Conservation (phyloP, 2,113 vertebrate genomes). For the Halcyon malimbica region DNA sequence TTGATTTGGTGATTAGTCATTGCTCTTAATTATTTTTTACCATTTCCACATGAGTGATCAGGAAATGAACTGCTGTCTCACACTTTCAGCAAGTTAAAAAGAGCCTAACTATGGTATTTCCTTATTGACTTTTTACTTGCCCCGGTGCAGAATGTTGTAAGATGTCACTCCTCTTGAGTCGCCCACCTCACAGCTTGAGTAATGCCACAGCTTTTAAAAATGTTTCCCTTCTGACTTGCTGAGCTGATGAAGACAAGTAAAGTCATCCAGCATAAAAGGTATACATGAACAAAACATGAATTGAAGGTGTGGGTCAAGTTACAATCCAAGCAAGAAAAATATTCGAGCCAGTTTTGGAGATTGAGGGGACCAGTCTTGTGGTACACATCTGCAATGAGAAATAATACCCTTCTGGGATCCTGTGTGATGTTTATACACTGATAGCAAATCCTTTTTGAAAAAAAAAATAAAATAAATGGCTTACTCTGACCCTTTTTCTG, state of each 20-base stretch:
- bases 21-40: constrained; percentile 79
- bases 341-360: constrained; percentile 46
- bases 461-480: neutral
- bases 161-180: constrained; percentile 54
- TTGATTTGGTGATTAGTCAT: constrained; percentile 71
- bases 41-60: constrained; percentile 76
- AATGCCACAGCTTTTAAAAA: constrained; percentile 61
- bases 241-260: constrained; percentile 64
- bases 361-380: constrained; percentile 18
- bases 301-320: constrained; percentile 6
- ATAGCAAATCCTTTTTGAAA: neutral
- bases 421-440: neutral
- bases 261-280: constrained; percentile 61
- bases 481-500: neutral
- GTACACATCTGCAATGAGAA: neutral
- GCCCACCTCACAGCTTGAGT: constrained; percentile 61
- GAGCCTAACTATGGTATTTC: constrained; percentile 74
- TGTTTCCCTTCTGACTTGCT: constrained; percentile 57
- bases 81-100: constrained; percentile 70
- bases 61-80: constrained; percentile 73
- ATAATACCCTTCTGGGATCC: neutral
- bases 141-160: constrained; percentile 56
- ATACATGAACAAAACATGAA: neutral
- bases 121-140: constrained; percentile 73
- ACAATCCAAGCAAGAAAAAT: constrained; percentile 65